These are phyloP conservation scores for Chaitophorus viminalis DNA, from an alignment of 2,888 invertebrate genomes.

Conservation along the genomic window DNA sequence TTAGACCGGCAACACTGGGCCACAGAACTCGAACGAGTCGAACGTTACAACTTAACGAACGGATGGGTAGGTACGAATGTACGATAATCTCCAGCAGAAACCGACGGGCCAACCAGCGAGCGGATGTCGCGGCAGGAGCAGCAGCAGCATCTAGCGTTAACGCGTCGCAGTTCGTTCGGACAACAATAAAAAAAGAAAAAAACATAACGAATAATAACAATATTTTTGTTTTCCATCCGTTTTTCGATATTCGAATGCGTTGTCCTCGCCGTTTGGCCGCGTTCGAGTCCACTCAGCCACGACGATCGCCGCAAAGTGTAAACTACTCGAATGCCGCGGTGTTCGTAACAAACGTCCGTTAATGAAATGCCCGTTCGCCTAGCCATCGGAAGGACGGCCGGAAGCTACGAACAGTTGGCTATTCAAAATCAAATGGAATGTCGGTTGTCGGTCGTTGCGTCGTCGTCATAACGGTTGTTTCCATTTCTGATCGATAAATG, in stretches of 20 bases:
- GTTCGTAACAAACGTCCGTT: slow-evolving; percentile 31
- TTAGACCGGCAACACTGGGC: slow-evolving; percentile 6
- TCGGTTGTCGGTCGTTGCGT: slow-evolving; percentile 48
- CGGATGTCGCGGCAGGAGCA: not conserved
- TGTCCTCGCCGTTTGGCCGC: not conserved
- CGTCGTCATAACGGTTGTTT: slow-evolving; percentile 56
- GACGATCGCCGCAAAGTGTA: not conserved
- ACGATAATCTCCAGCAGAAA: slow-evolving; percentile 26
- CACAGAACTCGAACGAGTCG: slow-evolving; percentile 19
- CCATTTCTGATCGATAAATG: slow-evolving; percentile 47
- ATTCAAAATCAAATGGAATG: slow-evolving; percentile 55
- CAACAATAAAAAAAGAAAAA: slow-evolving; percentile 4
- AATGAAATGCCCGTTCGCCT: slow-evolving; percentile 13
- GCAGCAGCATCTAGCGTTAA: slow-evolving; percentile 36
- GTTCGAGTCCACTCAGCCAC: not conserved
- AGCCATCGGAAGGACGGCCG: slow-evolving; percentile 22
- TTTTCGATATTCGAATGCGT: slow-evolving; percentile 24
- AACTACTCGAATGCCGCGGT: not conserved
- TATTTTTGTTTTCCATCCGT: slow-evolving; percentile 31
- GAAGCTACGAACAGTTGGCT: slow-evolving; percentile 42
- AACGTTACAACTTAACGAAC: slow-evolving; percentile 8
- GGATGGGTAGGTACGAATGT: too few species aligned
- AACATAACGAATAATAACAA: not conserved
- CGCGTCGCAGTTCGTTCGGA: not conserved
- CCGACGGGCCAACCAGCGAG: slow-evolving; percentile 11